These are phyloP conservation scores for Chitala chitala DNA, from an alignment of 2,113 vertebrate species.

Conservation along the genomic window DNA sequence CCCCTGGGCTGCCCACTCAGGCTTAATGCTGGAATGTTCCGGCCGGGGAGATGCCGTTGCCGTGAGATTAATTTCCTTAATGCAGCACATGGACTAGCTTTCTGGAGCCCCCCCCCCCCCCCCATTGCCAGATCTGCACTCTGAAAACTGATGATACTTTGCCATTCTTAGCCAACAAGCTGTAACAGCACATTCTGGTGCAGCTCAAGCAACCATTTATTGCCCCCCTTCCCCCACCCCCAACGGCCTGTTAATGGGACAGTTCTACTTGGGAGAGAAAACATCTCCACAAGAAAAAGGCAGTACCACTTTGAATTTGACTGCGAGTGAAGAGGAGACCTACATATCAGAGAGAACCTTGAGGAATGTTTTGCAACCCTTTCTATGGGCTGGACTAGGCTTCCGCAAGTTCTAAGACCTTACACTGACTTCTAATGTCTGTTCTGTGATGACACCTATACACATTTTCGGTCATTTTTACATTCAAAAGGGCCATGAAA, in stretches of 20 bases:
- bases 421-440: too few species aligned
- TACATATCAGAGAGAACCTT: neutral
- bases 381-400: too few species aligned
- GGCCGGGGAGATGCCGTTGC: too few species aligned
- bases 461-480: neutral
- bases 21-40: too few species aligned
- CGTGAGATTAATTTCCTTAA: too few species aligned
- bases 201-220: neutral
- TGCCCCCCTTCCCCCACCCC: neutral
- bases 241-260: neutral
- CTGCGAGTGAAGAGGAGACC: neutral
- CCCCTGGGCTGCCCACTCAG: too few species aligned
- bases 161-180: constrained; percentile 25
- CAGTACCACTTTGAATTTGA: neutral
- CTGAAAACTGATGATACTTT: constrained; percentile 30
- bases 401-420: too few species aligned
- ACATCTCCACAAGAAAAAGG: neutral
- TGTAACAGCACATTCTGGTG: constrained; percentile 19
- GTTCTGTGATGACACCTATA: neutral
- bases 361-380: too few species aligned
- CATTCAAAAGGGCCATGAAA: neutral
- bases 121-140: constrained; percentile 33
- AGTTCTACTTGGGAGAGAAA: neutral
- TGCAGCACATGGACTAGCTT: constrained; percentile 14
- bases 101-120: constrained; percentile 38